Conservation (phyloP, 2,797 vertebrate species). For the Sarcoramphus papa region DNA sequence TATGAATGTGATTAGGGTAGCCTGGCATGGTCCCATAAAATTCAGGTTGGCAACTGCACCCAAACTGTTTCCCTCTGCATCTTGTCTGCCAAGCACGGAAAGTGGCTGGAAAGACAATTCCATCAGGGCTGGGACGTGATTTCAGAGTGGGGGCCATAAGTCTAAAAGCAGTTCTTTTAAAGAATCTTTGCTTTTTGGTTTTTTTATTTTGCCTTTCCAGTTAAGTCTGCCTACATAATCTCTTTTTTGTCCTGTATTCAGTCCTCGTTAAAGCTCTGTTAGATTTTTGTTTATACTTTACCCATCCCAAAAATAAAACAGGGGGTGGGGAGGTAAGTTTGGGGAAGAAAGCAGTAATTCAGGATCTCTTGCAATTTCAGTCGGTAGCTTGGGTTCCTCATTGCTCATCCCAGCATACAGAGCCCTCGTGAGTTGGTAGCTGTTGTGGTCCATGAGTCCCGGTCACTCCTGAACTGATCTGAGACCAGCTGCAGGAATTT, state of each 20-base stretch:
- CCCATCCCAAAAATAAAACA: neutral
- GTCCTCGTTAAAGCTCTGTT: neutral
- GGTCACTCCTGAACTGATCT: neutral
- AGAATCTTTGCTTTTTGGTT: neutral
- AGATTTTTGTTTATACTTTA: neutral
- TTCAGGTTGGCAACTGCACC: neutral
- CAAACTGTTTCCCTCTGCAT: neutral
- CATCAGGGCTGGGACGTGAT: neutral
- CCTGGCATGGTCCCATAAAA: neutral
- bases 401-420: neutral
- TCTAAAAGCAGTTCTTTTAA: neutral
- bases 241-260: neutral
- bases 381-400: neutral
- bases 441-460: rapidly evolving
- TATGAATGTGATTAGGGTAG: neutral
- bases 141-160: neutral
- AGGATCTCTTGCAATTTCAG: neutral
- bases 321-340: neutral
- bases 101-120: neutral
- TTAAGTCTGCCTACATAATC: neutral
- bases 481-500: neutral
- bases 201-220: neutral
- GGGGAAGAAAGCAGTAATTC: neutral
- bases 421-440: neutral
- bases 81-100: neutral